Percentiles rank a stretch among this genome's conserved stretches.
Evolutionary conservation across 2,797 vertebrate genomes (phyloP).

Genomic region (Meriones psammophilus): DNA sequence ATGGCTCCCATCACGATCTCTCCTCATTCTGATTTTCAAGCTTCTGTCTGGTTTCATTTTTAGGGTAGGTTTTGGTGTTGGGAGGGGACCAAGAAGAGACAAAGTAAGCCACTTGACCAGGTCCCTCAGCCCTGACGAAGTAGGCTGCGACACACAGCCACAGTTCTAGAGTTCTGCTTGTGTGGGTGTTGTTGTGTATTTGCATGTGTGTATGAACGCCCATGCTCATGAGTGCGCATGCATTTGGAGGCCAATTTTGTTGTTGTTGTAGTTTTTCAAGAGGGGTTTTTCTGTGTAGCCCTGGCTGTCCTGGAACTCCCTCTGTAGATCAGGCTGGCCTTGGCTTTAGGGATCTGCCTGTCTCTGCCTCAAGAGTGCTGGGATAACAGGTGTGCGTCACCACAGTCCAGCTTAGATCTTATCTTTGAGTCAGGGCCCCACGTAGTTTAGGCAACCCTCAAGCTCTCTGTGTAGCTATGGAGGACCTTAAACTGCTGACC

Average conservation of each 20-base stretch:
- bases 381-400: background rate
- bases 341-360: background rate
- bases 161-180: background rate
- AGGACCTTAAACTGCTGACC: background rate
- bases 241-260: background rate
- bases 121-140: background rate
- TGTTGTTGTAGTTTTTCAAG: background rate
- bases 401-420: background rate
- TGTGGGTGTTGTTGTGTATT: background rate
- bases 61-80: conserved; percentile 11
- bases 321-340: background rate
- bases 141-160: background rate
- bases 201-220: background rate
- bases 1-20: background rate
- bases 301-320: background rate
- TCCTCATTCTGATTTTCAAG: background rate
- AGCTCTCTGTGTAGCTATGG: background rate
- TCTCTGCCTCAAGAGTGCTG: background rate
- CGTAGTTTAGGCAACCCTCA: no score
- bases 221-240: background rate
- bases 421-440: background rate
- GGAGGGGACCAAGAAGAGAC: background rate
- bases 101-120: background rate
- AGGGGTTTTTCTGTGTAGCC: background rate
- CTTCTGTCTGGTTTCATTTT: conserved; percentile 4